These are phyloP conservation scores for Pseudochirops corinnae DNA, from an alignment of 2,797 vertebrate species.

Conservation along the genomic window DNA sequence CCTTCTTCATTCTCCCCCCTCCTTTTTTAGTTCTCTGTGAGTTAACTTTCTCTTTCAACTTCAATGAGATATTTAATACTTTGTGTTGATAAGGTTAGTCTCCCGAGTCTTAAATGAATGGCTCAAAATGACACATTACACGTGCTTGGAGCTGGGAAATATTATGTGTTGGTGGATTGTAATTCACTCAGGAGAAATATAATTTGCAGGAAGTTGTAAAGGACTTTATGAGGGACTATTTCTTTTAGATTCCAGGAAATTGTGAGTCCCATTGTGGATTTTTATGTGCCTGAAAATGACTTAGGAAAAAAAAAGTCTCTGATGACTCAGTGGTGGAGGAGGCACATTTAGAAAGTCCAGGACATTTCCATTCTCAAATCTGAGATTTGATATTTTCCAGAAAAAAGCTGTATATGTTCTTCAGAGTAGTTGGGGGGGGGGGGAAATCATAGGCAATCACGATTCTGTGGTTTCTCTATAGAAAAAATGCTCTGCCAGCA, in stretches of 20 bases:
- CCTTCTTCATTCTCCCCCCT: not conserved
- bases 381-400: constrained; percentile 42
- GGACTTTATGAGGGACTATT: constrained; percentile 25
- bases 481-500: not conserved
- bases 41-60: constrained; percentile 5
- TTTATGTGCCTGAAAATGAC: not conserved
- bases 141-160: constrained; percentile 43
- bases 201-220: constrained; percentile 55
- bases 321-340: not conserved
- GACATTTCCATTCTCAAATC: constrained; percentile 63
- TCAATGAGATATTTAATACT: not conserved
- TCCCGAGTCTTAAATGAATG: constrained; percentile 31
- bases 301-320: not conserved
- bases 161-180: not conserved
- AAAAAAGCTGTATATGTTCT: constrained; percentile 70
- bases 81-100: not conserved
- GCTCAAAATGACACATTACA: not conserved
- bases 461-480: constrained; percentile 40
- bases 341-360: constrained; percentile 26
- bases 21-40: not conserved
- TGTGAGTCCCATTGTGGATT: constrained; percentile 1
- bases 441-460: constrained; percentile 35
- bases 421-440: not conserved
- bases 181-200: constrained; percentile 30
- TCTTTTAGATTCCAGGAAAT: constrained; percentile 50